Percentiles rank a stretch among this genome's conserved stretches.
phyloP scores from a whole-genome alignment of 37 sponge, comb jelly and placozoan genomes.

The Mnemiopsis leidyi region DNA sequence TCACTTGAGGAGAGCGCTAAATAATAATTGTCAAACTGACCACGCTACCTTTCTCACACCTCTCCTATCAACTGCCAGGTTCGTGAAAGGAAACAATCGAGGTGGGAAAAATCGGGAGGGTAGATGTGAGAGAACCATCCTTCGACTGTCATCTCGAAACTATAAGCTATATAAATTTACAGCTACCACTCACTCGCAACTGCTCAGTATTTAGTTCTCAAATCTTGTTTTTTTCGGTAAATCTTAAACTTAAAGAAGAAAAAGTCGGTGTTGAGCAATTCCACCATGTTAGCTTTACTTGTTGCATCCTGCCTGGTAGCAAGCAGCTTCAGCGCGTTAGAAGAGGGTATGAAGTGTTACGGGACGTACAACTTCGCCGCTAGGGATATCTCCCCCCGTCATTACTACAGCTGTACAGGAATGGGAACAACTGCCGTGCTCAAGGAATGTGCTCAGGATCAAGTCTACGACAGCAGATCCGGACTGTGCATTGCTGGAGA shows the following conservation, averaged over 20 bases:
- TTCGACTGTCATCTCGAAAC: neutral
- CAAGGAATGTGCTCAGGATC: neutral
- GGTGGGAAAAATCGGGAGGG: neutral
- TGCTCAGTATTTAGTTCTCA: neutral
- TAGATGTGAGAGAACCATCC: neutral
- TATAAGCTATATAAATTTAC: neutral
- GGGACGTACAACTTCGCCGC: slow-evolving; percentile 1
- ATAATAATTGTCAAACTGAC: neutral
- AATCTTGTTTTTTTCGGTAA: neutral
- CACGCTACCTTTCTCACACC: neutral
- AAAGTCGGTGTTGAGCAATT: no score
- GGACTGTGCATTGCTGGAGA: neutral
- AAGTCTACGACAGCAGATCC: neutral
- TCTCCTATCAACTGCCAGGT: neutral
- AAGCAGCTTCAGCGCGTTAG: neutral
- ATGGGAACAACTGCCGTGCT: neutral
- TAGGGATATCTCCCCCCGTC: neutral
- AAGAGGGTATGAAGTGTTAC: neutral
- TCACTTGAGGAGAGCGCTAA: neutral
- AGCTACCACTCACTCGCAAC: neutral
- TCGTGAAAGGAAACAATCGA: neutral
- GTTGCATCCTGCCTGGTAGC: neutral
- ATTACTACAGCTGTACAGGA: neutral
- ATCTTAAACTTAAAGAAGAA: no score
- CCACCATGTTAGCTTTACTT: neutral